Evolutionary conservation across 2,113 vertebrate species (phyloP).

Genomic region (Perca flavescens): DNA sequence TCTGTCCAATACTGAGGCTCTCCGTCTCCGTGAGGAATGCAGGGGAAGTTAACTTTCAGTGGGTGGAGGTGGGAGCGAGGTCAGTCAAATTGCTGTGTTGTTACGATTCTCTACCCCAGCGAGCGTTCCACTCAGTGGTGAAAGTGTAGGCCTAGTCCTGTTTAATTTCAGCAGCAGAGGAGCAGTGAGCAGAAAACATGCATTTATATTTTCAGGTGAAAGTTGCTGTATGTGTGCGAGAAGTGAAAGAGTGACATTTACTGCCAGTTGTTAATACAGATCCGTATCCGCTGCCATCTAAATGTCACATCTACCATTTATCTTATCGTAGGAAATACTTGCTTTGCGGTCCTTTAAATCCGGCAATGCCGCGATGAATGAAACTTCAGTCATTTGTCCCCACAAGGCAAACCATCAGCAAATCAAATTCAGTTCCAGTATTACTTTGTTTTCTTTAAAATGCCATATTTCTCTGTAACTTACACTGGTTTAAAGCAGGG

Average conservation of each 20-base stretch:
- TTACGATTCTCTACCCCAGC: constrained; percentile 20
- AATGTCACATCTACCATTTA: constrained; percentile 40
- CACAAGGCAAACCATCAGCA: background rate
- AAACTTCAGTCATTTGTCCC: constrained; percentile 11
- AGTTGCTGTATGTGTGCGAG: constrained; percentile 4
- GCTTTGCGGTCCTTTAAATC: background rate
- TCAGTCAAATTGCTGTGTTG: constrained; percentile 29
- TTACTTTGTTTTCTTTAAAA: background rate
- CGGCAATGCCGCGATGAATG: background rate
- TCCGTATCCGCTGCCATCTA: constrained; percentile 28
- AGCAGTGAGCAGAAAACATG: constrained; percentile 2
- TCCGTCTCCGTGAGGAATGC: constrained; percentile 38
- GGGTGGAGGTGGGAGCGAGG: constrained; percentile 53
- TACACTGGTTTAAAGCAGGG: no score
- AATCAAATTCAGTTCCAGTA: no score
- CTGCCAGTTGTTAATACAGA: constrained; percentile 20
- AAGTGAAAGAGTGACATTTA: constrained; percentile 30
- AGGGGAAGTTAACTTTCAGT: constrained; percentile 49
- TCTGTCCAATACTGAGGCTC: constrained; percentile 35
- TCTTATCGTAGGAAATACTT: constrained; percentile 1
- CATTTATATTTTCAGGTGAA: constrained; percentile 7
- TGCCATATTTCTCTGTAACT: background rate
- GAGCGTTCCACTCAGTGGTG: background rate
- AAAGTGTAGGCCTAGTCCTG: background rate
- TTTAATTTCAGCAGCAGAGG: constrained; percentile 15